Conservation (phyloP, 2,113 vertebrate genomes). For the Neogobius melanostomus region DNA sequence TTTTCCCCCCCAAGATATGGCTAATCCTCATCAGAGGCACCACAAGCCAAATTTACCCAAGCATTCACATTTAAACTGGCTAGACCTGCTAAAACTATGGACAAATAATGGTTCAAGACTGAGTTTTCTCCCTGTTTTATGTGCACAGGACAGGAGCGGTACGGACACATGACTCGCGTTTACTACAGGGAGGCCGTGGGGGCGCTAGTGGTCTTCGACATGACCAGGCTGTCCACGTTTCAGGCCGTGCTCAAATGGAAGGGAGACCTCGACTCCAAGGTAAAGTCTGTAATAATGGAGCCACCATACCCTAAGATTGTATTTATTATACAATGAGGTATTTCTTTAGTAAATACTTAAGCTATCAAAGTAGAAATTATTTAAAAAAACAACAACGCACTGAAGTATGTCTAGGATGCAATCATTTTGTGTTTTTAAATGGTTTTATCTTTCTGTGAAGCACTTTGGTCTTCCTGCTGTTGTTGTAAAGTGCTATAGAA, state of each 20-base stretch:
- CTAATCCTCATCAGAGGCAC: too few species aligned
- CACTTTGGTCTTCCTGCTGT: too few species aligned
- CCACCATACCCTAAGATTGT: too few species aligned
- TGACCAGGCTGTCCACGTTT: conserved; percentile 80
- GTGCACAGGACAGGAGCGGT: conserved; percentile 80
- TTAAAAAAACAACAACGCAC: too few species aligned
- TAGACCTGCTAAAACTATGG: neutral
- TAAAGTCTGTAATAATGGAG: conserved; percentile 11
- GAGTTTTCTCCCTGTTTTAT: neutral
- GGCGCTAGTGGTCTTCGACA: conserved; percentile 82
- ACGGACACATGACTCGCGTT: conserved; percentile 84
- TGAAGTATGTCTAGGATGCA: too few species aligned
- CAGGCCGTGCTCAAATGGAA: conserved; percentile 84
- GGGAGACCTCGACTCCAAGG: conserved; percentile 81
- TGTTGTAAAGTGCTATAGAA: too few species aligned
- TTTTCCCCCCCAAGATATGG: too few species aligned
- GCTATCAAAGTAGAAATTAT: too few species aligned
- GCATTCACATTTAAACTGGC: neutral
- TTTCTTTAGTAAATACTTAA: too few species aligned
- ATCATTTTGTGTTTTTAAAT: too few species aligned
- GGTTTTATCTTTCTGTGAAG: too few species aligned
- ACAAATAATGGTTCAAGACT: neutral
- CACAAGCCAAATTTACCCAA: neutral
- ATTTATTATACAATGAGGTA: too few species aligned
- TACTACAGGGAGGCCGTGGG: conserved; percentile 84